Evolutionary conservation across 2,113 vertebrate genomes (phyloP), one percentile per base, ranked within the genome.

Genomic region (Crotophaga sulcirostris): DNA sequence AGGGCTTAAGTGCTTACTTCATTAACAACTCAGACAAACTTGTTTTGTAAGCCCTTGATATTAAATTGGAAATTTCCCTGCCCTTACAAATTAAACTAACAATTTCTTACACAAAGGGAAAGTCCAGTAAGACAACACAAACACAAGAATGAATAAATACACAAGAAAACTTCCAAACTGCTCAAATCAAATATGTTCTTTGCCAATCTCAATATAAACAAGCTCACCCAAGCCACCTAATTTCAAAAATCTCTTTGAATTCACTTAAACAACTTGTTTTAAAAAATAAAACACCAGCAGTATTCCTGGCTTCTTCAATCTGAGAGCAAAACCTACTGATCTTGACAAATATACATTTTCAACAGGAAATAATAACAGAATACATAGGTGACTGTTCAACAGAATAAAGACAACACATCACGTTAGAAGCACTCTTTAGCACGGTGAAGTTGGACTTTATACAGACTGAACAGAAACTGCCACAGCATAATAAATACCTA

Each of bases 21-120:
- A 94, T 93, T 97, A 96, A 60, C 66, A 79, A 84, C 72, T 97
- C 82, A 24, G 94, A 84, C 91, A 81, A 94, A 96, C 96, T 95
- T 33, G 95, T 97, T 97, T 36, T 97, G 96, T 96, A 89, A 96
- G 90, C 55, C 95, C 47, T 40, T 75, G 72, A 36, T 68, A 96
- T 97, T 97, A 91, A 94, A 95, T 89, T 31, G 45, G 87, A 95
- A 51, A 84, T 97, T 96, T 94, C 84, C 84, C 85, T 90, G 78
- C 85, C 93, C 63, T 87, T 79, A 92, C 89, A 93, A 96, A 95
- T 96, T 76, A 94, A 95, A 67, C 36, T n/a, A 83, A 81, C 8
- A 3, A 90, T 93, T 94, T 94, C 66, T 93, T 58, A 88, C 63
- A 93, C 60, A 58, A 73, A 87, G 79, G 47, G 90, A 90, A 94